Percentiles rank a stretch among this genome's conserved stretches.
Evolutionary conservation across 2,888 invertebrate genomes (phyloP).

Genomic region (Bruchidius siliquastri): DNA sequence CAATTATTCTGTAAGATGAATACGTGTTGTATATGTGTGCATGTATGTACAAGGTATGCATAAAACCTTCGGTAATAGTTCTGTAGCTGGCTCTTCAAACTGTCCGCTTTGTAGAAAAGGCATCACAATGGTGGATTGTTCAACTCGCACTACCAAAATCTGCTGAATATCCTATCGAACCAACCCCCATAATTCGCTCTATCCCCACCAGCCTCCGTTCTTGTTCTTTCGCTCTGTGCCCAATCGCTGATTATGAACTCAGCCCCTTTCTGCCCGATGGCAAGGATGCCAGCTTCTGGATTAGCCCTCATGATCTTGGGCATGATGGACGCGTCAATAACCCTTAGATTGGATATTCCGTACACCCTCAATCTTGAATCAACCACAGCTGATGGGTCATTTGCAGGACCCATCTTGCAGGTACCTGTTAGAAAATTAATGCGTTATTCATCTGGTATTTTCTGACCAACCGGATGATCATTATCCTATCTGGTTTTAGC

Average conservation of each 20-base stretch:
- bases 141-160: not conserved
- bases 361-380: constrained; percentile 60
- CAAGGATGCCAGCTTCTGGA: constrained; percentile 46
- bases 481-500: too few species aligned
- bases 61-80: too few species aligned
- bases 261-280: constrained; percentile 46
- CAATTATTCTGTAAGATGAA: too few species aligned
- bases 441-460: too few species aligned
- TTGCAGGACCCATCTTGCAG: constrained; percentile 65
- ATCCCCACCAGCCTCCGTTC: too few species aligned
- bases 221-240: constrained; percentile 12
- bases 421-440: constrained; percentile 46
- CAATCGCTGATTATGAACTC: constrained; percentile 41
- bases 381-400: constrained; percentile 61
- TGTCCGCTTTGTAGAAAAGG: not conserved
- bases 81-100: too few species aligned
- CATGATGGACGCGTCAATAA: constrained; percentile 68
- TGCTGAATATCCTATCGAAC: not conserved
- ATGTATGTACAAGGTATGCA: too few species aligned
- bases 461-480: too few species aligned
- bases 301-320: constrained; percentile 53
- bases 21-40: too few species aligned
- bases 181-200: too few species aligned
- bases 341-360: constrained; percentile 59
- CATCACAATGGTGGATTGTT: not conserved